Evolutionary conservation across 2,888 invertebrate species (phyloP), one percentile per base, ranked within the genome.

Genomic region (Alcis repandata): DNA sequence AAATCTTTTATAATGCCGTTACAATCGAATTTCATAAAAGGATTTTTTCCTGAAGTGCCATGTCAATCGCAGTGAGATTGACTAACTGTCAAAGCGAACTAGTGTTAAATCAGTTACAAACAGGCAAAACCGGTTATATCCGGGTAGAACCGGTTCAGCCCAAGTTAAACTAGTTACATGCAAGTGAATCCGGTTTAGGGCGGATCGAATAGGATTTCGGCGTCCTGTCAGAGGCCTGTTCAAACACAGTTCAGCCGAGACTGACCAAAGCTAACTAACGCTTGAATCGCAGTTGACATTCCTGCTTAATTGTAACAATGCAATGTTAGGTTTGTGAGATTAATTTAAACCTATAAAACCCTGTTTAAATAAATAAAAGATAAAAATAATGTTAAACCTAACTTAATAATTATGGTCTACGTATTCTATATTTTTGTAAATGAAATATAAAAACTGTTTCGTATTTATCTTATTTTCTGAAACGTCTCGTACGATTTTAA

Each of bases 41-140:
- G n/a, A n/a, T n/a, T 27, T 27, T 27, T 27, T 27, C 6, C 27
- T 4, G 6, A 10, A 49, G 27, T 36, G 51, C 33, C 48, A 48
- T 15, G 59, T 33, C 52, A 59, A 52, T 38, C 22, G 22, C 36
- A n/a, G n/a, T 22, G 17, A 45, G 15, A 45, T 48, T 45, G 27
- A 54, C 41, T 32, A 54, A 48, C n/a, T 41, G 36, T 49, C 54
- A 59, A 63, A 59, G 48, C 41, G 15, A 43, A 53, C 22, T 48
- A 40, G 38, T 19, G 63, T n/a, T n/a, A n/a, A n/a, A n/a, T n/a
- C n/a, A n/a, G n/a, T n/a, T n/a, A n/a, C n/a, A n/a, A n/a, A n/a
- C n/a, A n/a, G n/a, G n/a, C n/a, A 59, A 48, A 64, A 52, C 63
- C 40, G 8, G 59, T 54, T 59, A 53, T n/a, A 27, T 53, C 48